Base-by-base conservation (phyloP, 2,797 vertebrate species). In the Characodon lateralis region DNA sequence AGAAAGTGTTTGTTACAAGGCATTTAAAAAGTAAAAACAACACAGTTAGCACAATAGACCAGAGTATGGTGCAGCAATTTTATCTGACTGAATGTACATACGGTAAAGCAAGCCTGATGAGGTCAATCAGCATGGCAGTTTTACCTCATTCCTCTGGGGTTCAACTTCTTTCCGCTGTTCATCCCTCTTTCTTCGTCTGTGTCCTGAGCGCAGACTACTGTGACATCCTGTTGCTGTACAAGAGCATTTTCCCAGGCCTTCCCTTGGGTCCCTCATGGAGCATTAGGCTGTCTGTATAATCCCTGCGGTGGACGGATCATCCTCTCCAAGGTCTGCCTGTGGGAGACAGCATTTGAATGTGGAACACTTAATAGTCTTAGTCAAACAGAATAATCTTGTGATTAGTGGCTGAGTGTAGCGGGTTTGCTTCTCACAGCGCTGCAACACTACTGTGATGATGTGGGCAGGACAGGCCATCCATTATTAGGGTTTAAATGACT, bases 341-440 rank as follows among this genome's bases (percentile, higher is more conserved):
- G 89, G 87, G 88, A 92, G 89, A 90, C 71, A 82, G 88, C 85
- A 89, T 90, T 89, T 90, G 83, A 92, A 91, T 89, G 87, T 75
- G 77, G 89, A 91, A 90, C 87, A 75, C 85, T 73, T 95, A 93
- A 95, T 92, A 94, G 92, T 86, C 85, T 95, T 95, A 94, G 89
- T 88, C 90, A 82, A 88, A 88, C 82, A 78, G 89, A 91, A 77
- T 95, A 95, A 95, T 94, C 93, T 92, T 73, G 85, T 89, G 90
- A 93, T 93, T 92, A 95, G 83, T 78, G 87, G 91, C 88, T 88
- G 89, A 93, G 86, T 71, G 43, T 83, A 46, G 78, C 59, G 78
- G 74, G 79, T 78, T 83, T 86, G 78, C 70, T 80, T 72, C 43
- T 72, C 78, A 84, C 66, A 26, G 72, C 66, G 77, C 41, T 46